phyloP scores from a whole-genome alignment of 2,113 vertebrate species.

The Alosa alosa region DNA sequence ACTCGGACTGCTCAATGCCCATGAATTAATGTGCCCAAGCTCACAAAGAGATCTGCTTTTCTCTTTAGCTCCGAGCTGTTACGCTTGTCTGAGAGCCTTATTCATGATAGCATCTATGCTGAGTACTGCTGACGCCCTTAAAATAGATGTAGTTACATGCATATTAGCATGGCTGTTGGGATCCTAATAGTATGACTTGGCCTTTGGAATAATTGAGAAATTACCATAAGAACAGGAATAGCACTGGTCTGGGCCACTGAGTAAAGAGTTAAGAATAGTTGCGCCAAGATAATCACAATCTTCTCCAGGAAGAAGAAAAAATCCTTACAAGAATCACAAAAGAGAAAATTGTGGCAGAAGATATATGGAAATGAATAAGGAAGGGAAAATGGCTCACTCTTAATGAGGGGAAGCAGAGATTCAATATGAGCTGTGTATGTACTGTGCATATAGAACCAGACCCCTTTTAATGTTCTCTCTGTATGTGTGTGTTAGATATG shows the following conservation, averaged over 20 bases:
- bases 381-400: neutral
- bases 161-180: slow-evolving; percentile 64
- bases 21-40: neutral
- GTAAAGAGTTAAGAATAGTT: slow-evolving; percentile 60
- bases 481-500: too few species aligned
- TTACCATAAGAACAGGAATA: slow-evolving; percentile 67
- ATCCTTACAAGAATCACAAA: slow-evolving; percentile 40
- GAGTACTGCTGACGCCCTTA: slow-evolving; percentile 60
- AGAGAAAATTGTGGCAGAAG: neutral
- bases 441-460: neutral
- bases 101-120: slow-evolving; percentile 60
- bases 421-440: neutral
- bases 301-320: slow-evolving; percentile 38
- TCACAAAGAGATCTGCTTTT: neutral
- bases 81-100: neutral
- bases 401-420: slow-evolving; percentile 11
- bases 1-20: neutral
- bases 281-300: slow-evolving; percentile 41
- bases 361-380: slow-evolving; percentile 10
- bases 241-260: slow-evolving; percentile 52
- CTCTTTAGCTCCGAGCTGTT: neutral
- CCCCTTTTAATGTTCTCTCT: neutral
- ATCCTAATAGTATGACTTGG: slow-evolving; percentile 56
- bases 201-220: slow-evolving; percentile 64
- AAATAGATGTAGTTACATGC: slow-evolving; percentile 64